Base-by-base conservation (phyloP, 2,113 vertebrate species). In the Melanostigma gelatinosum region DNA sequence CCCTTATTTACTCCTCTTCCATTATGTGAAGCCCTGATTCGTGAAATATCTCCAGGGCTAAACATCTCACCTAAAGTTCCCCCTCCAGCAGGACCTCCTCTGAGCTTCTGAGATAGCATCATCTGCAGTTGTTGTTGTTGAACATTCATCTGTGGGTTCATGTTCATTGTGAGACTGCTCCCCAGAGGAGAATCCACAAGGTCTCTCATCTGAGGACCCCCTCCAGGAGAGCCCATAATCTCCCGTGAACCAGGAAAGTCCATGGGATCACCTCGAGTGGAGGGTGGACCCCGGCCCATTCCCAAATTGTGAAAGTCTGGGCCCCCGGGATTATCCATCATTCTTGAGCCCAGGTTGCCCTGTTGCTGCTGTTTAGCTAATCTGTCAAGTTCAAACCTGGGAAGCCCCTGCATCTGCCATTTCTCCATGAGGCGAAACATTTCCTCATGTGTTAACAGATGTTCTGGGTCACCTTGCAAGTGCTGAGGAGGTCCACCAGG, bases 361-460 rank as follows among this genome's bases (percentile, higher is more conserved):
- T 96, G 93, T 54, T 97, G 96, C 86, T 97, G 96, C 93, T 97
- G 96, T 85, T 98, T 97, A 79, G 96, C 90, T 50, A 96, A 85
- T 82, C 96, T 95, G 8, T 95, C 94, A 83, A 98, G 89, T 90
- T 93, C 81, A 90, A 92, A 94, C 81, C 97, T 94, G 78, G 97
- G 95, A 86, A 97, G 91, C 0, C 95, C 93, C 77, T 96, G 94
- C 0, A 96, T 92, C 78, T 99, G 97, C 67, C 97, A 95, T 89
- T 98, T 96, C 57, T 98, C 94, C 90, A 97, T 96, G 68, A 98
- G 96, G 55, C 97, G 95, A 85, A 98, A 94, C 87, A 99, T 94
- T 88, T 99, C 97, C 80, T 99, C 98, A 0, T 97, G 34, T 15
- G 96, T 95, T 85, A 99, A 91, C 38, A 97, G 95, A 22, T 97